Conservation (phyloP, 2,797 vertebrate species). For the Pachyuromys duprasi region DNA sequence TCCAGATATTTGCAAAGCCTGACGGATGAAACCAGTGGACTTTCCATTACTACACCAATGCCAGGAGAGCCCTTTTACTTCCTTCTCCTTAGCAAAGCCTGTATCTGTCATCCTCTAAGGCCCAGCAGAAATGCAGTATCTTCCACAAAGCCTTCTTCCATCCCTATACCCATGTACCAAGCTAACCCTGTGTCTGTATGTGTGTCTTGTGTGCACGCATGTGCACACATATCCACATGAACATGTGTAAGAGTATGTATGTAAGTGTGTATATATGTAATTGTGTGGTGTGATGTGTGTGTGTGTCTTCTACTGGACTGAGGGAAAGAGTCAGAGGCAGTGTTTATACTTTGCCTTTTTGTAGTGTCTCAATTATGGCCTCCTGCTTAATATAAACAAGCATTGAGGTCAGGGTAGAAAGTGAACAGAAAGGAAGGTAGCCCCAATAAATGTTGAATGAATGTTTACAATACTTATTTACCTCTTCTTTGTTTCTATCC, state of each 20-base stretch:
- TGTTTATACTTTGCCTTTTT: neutral
- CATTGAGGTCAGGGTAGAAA: neutral
- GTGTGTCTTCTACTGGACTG: neutral
- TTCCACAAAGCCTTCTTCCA: neutral
- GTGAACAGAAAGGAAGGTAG: neutral
- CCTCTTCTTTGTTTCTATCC: neutral
- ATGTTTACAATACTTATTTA: neutral
- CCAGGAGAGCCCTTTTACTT: neutral
- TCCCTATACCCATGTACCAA: neutral
- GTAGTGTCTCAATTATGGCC: neutral
- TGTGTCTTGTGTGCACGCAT: no score
- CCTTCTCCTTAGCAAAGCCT: rapidly evolving
- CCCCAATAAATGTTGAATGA: neutral
- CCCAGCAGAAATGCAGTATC: neutral
- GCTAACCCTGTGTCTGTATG: no score
- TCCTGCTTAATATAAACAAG: neutral
- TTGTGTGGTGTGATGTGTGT: neutral
- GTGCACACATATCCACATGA: neutral
- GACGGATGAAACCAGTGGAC: neutral
- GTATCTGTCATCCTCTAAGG: neutral
- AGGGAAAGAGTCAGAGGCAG: neutral
- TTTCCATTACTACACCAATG: neutral
- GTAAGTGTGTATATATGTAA: neutral
- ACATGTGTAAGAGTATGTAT: neutral
- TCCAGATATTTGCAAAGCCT: neutral